Percentiles rank a stretch among this genome's conserved stretches.
These are phyloP conservation scores for Epinephelus coioides DNA, from an alignment of 2,797 vertebrate genomes.

Conservation along the genomic window DNA sequence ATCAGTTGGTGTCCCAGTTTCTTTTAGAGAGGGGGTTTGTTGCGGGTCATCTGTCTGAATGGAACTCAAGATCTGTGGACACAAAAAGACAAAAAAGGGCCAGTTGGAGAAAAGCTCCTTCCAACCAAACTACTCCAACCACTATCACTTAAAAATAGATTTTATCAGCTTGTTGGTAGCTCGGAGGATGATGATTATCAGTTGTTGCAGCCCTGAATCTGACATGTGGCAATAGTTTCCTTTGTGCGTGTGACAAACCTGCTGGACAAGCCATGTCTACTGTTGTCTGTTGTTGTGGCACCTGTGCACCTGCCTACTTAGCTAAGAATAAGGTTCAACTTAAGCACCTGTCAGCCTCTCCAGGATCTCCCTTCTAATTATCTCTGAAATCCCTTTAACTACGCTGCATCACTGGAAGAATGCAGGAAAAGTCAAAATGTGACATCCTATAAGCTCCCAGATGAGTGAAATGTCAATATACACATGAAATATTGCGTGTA, in stretches of 20 bases:
- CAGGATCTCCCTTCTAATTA: slow-evolving; percentile 49
- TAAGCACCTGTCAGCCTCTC: slow-evolving; percentile 44
- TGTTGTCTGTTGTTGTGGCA: slow-evolving; percentile 54
- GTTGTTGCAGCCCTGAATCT: slow-evolving; percentile 17
- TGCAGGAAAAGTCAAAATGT: neutral
- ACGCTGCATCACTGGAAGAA: neutral
- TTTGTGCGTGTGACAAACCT: slow-evolving; percentile 49
- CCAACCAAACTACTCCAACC: slow-evolving; percentile 39
- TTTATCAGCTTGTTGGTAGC: slow-evolving; percentile 27
- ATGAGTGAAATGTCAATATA: neutral
- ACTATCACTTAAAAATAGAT: slow-evolving; percentile 28
- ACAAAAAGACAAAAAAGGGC: slow-evolving; percentile 40
- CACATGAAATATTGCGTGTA: slow-evolving; percentile 10
- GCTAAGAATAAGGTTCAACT: slow-evolving; percentile 36
- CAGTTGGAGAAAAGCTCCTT: slow-evolving; percentile 20
- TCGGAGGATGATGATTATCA: slow-evolving; percentile 53
- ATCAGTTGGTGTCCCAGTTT: slow-evolving; percentile 57
- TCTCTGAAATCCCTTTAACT: slow-evolving; percentile 13
- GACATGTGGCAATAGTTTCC: slow-evolving; percentile 11
- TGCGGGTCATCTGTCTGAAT: slow-evolving; percentile 44
- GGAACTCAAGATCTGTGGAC: slow-evolving; percentile 15
- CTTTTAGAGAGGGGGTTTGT: slow-evolving; percentile 39
- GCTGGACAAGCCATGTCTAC: slow-evolving; percentile 50
- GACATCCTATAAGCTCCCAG: neutral
- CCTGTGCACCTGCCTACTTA: slow-evolving; percentile 51